A percentile compares a stretch with the other conserved stretches of the same genome.
Conservation (phyloP, 2,888 invertebrate species). For the Ormyrus thymus region DNA sequence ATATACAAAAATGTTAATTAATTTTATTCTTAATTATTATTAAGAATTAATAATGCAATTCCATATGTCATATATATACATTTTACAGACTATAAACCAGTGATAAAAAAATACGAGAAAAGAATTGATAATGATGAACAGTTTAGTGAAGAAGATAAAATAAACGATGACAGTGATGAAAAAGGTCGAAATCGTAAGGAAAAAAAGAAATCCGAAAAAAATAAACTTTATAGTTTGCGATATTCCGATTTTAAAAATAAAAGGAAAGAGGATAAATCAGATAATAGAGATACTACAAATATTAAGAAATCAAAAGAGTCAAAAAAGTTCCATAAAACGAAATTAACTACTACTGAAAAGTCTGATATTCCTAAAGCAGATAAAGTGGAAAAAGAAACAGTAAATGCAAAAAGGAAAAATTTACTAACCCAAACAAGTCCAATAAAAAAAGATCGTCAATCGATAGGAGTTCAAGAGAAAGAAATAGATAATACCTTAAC, state of each 20-base stretch:
- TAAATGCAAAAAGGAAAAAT: constrained; percentile 33
- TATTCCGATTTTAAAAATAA: background rate
- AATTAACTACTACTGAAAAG: background rate
- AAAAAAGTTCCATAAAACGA: background rate
- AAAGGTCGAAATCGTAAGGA: background rate
- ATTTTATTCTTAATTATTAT: too few species aligned
- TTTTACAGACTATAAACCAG: constrained; percentile 1
- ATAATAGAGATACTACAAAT: background rate
- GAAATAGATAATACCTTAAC: background rate
- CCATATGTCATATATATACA: background rate
- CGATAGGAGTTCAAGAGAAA: background rate
- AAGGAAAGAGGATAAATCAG: background rate
- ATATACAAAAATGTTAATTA: too few species aligned
- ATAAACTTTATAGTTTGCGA: background rate
- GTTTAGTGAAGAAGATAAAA: constrained; percentile 29
- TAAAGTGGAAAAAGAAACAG: constrained; percentile 43
- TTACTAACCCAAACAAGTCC: background rate
- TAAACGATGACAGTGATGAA: constrained; percentile 46
- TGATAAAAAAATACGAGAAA: background rate
- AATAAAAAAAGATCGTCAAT: constrained; percentile 16
- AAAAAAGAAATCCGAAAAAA: background rate
- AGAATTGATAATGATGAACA: background rate
- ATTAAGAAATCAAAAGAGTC: background rate
- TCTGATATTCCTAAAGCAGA: constrained; percentile 14
- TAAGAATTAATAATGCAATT: background rate